phyloP scores from a whole-genome alignment of 2,797 vertebrate species.

The Chelon labrosus region DNA sequence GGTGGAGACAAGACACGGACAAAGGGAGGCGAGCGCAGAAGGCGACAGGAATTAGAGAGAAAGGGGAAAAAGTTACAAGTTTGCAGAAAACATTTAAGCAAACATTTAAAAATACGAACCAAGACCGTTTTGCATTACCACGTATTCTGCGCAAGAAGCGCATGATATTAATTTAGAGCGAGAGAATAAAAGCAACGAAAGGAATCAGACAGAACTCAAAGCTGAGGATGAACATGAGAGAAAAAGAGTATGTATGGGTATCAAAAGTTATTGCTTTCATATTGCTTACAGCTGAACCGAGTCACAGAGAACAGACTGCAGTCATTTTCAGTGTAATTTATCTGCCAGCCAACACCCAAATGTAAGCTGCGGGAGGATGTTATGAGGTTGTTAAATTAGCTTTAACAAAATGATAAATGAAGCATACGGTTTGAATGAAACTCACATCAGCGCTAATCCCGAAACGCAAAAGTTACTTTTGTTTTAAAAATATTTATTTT shows the following conservation, averaged over 20 bases:
- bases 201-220: background rate
- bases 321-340: slow-evolving; percentile 43
- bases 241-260: slow-evolving; percentile 15
- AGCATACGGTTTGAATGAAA: background rate
- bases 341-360: slow-evolving; percentile 55
- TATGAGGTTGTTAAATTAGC: slow-evolving; percentile 29
- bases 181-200: slow-evolving; percentile 18
- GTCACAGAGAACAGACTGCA: slow-evolving; percentile 18
- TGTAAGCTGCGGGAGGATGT: slow-evolving; percentile 36
- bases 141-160: slow-evolving; percentile 2
- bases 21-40: background rate
- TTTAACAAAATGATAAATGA: slow-evolving; percentile 1
- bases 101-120: background rate
- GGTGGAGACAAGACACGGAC: slow-evolving; percentile 3
- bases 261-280: slow-evolving; percentile 18
- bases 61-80: no score
- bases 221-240: slow-evolving; percentile 18
- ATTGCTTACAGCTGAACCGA: slow-evolving; percentile 11
- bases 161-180: slow-evolving; percentile 6
- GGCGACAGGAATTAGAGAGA: background rate
- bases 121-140: slow-evolving; percentile 6
- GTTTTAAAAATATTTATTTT: no score
- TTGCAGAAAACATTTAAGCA: no score
- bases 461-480: no score
- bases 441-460: no score